Conservation (phyloP, 2,797 vertebrate species). For the Neomorphus geoffroyi region DNA sequence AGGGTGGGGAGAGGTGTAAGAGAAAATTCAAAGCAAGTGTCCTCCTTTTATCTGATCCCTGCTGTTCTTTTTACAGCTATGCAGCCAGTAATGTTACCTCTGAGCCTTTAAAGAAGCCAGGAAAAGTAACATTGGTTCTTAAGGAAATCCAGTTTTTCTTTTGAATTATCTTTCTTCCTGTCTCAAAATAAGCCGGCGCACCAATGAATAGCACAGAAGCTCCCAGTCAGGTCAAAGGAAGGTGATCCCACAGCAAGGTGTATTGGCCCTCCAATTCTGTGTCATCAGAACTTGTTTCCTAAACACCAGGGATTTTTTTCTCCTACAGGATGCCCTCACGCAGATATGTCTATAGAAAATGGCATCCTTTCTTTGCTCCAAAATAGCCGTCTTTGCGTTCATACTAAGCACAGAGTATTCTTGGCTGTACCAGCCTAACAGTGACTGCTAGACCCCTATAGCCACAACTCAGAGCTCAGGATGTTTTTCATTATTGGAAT, state of each 20-base stretch:
- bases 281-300: not conserved
- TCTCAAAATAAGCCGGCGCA: not conserved
- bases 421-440: not conserved
- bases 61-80: constrained; percentile 21
- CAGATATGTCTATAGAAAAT: not conserved
- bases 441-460: not conserved
- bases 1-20: not conserved
- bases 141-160: constrained; percentile 1
- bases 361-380: not conserved
- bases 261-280: not conserved
- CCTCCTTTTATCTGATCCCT: constrained; percentile 17
- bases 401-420: not conserved
- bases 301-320: not conserved
- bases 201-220: not conserved
- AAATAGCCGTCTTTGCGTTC: not conserved
- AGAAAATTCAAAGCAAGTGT: constrained; percentile 33
- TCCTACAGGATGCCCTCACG: not conserved
- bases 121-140: not conserved
- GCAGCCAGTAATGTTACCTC: not conserved
- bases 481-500: not conserved
- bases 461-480: not conserved
- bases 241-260: not conserved
- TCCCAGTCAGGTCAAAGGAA: not conserved
- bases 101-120: not conserved
- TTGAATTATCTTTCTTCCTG: not conserved